Evolutionary conservation across 2,797 vertebrate species (phyloP).

Genomic region (Lacerta bilineata): DNA sequence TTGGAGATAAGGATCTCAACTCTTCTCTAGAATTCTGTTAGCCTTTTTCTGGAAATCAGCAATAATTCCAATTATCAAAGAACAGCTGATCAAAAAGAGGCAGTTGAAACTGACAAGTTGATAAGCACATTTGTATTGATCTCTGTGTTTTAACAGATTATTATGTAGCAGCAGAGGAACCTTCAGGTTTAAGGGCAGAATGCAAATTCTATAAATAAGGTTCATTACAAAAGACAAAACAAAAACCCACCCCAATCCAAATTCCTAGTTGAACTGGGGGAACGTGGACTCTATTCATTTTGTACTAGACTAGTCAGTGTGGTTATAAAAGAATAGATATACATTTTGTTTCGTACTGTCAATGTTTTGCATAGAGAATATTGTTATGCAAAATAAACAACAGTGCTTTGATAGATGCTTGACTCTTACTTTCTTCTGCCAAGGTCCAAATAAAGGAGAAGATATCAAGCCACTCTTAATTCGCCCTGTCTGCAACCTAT

Average conservation of each 20-base stretch:
- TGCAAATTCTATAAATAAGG: neutral
- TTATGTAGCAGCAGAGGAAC: too few relatives aligned
- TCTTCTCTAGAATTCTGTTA: neutral
- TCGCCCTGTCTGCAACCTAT: slow-evolving; percentile 81
- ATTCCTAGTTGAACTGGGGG: neutral
- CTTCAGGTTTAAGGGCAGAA: too few relatives aligned
- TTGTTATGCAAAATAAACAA: neutral
- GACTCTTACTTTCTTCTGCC: neutral
- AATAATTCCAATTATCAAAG: neutral
- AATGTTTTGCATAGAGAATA: neutral
- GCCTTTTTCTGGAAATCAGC: neutral
- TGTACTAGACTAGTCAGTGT: neutral
- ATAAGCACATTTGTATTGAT: too few relatives aligned
- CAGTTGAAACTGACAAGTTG: too few relatives aligned
- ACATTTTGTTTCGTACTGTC: neutral
- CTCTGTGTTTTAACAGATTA: neutral
- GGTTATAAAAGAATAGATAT: neutral
- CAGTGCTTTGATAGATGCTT: neutral
- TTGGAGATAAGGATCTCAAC: too few relatives aligned
- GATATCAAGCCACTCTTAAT: slow-evolving; percentile 82
- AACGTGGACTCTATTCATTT: neutral
- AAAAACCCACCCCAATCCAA: neutral
- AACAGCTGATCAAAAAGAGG: neutral
- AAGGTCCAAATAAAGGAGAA: slow-evolving; percentile 79
- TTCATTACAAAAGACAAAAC: neutral